A percentile compares a stretch with the other conserved stretches of the same genome.
Evolutionary conservation across 2,888 invertebrate species (phyloP).

Genomic region (Pomacea canaliculata): DNA sequence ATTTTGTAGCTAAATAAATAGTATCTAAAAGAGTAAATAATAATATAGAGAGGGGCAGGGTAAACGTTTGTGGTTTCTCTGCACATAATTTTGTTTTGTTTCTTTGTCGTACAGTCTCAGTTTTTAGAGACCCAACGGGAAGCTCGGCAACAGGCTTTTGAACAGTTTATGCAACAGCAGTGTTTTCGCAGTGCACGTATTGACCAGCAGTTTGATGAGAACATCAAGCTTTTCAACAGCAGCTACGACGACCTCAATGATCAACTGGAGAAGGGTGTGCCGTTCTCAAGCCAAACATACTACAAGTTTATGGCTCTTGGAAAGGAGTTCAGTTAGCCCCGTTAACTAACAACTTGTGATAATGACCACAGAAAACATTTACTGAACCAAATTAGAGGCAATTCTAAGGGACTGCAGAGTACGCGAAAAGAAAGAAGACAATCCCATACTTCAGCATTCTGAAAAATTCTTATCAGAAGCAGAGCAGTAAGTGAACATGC

Average conservation of each 20-base stretch:
- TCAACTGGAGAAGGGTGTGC: constrained; percentile 3
- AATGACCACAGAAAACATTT: too few species aligned
- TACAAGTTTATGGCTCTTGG: constrained; percentile 24
- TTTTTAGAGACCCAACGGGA: constrained; percentile 11
- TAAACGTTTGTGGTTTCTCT: too few species aligned
- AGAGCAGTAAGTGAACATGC: too few species aligned
- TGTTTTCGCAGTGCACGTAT: constrained; percentile 12
- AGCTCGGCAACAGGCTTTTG: constrained; percentile 12
- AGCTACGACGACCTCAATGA: constrained; percentile 9
- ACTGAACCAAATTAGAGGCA: too few species aligned
- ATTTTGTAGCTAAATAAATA: too few species aligned
- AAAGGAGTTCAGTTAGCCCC: background rate
- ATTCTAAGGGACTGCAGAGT: too few species aligned
- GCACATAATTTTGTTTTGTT: background rate
- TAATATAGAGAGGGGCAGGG: too few species aligned
- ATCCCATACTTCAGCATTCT: too few species aligned
- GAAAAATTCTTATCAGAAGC: too few species aligned
- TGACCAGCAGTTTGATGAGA: constrained; percentile 20
- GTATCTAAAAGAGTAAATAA: too few species aligned
- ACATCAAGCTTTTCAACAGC: constrained; percentile 14
- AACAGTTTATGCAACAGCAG: constrained; percentile 22
- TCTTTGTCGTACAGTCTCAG: constrained; percentile 1
- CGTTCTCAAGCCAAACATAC: constrained; percentile 15
- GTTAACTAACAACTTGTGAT: too few species aligned
- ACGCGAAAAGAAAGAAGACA: too few species aligned